Evolutionary conservation across 2,113 vertebrate species (phyloP).

Genomic region (Climacteris rufus): DNA sequence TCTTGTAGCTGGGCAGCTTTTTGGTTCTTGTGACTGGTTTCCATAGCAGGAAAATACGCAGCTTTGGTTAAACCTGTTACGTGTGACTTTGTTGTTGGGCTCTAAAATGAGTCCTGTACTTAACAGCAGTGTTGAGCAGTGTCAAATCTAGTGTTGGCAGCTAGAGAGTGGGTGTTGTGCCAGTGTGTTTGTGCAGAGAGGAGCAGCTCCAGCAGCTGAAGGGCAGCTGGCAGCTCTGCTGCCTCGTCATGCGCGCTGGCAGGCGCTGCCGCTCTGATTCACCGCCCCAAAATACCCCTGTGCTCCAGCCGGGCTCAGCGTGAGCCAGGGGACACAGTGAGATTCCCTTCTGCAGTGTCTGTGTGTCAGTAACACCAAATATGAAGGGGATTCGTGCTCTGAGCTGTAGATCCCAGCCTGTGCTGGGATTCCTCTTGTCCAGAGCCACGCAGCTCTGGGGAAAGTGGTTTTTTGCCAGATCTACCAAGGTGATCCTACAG

Average conservation of each 20-base stretch:
- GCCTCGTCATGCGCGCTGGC: background rate
- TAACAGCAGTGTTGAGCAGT: background rate
- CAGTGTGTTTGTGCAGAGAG: background rate
- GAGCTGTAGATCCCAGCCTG: accelerated
- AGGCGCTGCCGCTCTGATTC: background rate
- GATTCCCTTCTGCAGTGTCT: background rate
- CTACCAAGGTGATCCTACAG: background rate
- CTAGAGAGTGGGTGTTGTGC: background rate
- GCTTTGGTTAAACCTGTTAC: slow-evolving; percentile 33
- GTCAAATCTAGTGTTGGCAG: background rate
- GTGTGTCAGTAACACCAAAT: accelerated
- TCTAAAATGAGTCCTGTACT: background rate
- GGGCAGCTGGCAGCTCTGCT: slow-evolving; percentile 21
- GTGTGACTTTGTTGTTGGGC: slow-evolving; percentile 19
- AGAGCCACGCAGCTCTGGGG: background rate
- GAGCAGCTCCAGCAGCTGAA: background rate
- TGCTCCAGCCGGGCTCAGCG: background rate
- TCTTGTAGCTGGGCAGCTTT: slow-evolving; percentile 1
- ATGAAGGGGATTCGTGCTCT: accelerated
- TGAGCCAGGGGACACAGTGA: background rate
- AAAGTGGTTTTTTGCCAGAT: background rate
- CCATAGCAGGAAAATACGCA: slow-evolving; percentile 23
- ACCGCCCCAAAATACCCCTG: background rate
- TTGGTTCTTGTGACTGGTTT: slow-evolving; percentile 36
- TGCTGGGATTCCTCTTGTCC: background rate